Conservation (phyloP, 2,888 invertebrate genomes). For the Ceriagrion tenellum region DNA sequence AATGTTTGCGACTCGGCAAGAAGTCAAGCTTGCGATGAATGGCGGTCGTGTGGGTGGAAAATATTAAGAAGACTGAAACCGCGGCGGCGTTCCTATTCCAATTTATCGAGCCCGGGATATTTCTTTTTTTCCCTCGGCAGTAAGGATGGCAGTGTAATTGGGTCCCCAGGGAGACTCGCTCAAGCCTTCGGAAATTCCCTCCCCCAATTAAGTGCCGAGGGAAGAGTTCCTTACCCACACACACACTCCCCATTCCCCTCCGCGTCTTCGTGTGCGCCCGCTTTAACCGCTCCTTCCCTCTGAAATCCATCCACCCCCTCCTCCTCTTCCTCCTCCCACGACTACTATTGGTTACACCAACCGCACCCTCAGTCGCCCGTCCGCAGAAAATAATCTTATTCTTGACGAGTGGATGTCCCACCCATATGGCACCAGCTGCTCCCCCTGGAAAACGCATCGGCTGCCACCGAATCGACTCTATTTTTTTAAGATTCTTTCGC, state of each 20-base stretch:
- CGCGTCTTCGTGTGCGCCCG: neutral
- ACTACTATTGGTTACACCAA: neutral
- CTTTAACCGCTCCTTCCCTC: conserved; percentile 43
- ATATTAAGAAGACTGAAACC: neutral
- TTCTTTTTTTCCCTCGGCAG: neutral
- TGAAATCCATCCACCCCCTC: neutral
- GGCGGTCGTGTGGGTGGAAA: neutral
- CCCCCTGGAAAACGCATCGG: no score
- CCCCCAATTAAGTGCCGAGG: conserved; percentile 68
- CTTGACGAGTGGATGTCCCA: conserved; percentile 21
- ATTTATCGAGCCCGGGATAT: neutral
- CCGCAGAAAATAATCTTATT: conserved; percentile 45
- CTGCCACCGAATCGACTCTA: no score
- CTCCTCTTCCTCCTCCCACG: no score
- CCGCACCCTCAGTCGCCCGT: neutral
- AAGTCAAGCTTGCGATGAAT: neutral
- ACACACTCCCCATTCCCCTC: conserved; percentile 71
- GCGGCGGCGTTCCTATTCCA: neutral
- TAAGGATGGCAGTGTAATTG: conserved; percentile 75
- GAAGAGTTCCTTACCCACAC: conserved; percentile 68
- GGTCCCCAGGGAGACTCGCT: conserved; percentile 75
- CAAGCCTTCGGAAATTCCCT: conserved; percentile 53
- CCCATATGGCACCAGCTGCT: conserved; percentile 44
- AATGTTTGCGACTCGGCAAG: neutral
- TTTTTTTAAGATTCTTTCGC: neutral